phyloP scores from a whole-genome alignment of 1,140 invertebrate genomes.

The Neomicropteryx cornuta region DNA sequence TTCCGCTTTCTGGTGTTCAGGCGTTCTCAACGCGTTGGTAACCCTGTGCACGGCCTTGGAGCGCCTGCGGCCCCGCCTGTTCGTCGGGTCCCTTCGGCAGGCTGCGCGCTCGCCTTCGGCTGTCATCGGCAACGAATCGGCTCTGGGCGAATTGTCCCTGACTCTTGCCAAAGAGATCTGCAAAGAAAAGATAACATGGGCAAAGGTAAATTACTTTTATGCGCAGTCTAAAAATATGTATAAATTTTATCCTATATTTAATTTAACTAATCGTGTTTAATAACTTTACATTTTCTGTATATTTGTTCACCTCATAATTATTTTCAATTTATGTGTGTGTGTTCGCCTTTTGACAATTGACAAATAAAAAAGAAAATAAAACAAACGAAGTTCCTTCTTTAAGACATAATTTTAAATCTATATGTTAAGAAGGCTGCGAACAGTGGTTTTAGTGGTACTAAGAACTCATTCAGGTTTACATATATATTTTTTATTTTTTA shows the following conservation, averaged over 20 bases:
- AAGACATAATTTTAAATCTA: no score
- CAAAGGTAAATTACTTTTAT: conserved; percentile 23
- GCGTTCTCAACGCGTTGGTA: conserved; percentile 23
- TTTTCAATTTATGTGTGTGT: neutral
- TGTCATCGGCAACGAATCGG: conserved; percentile 29
- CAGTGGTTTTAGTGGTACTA: no score
- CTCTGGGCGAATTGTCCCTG: conserved; percentile 31
- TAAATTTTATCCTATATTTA: neutral
- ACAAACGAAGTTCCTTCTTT: conserved; percentile 1
- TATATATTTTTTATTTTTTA: no score
- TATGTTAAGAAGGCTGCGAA: no score
- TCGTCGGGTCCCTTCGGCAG: conserved; percentile 31
- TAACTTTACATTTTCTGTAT: neutral
- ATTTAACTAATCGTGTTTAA: neutral
- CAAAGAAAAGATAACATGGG: conserved; percentile 38
- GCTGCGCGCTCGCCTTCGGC: conserved; percentile 27
- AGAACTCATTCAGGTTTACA: no score
- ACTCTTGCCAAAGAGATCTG: conserved; percentile 32
- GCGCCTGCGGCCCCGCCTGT: conserved; percentile 30
- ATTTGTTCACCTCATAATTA: neutral
- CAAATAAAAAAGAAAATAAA: neutral
- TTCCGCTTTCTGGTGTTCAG: no score
- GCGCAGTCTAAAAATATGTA: neutral
- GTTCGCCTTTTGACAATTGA: neutral
- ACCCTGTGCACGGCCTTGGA: conserved; percentile 32